Evolutionary conservation across 2,888 invertebrate species (phyloP), one percentile per base, ranked within the genome.

Genomic region (Mayetiola destructor): DNA sequence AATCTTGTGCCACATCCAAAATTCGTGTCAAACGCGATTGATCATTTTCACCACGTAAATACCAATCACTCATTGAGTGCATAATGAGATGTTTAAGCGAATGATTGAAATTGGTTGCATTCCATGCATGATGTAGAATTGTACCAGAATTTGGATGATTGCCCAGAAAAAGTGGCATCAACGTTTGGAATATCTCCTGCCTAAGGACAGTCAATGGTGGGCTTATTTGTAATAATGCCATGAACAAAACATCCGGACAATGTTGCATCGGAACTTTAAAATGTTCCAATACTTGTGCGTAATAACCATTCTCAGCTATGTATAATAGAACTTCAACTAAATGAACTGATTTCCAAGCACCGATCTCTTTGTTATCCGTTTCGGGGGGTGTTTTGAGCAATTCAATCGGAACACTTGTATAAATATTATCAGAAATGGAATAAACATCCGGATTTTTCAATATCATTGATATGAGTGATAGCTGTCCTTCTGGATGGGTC

Each of bases 51-150:
- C 84, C 92, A 61, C 85, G 79, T 62, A 87, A 79, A 73, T 96
- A 97, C 93, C 95, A 96, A 62, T 96, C 94, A 1, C 92, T 91
- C 95, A 97, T 96, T 1, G 93, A 84, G 66, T 92, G 90, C 88
- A 95, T 93, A 60, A 97, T 85, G 59, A 88, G 82, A 2, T 85
- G 82, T 62, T 88, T 85, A 56, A 89, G 79, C 57, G 79, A 77
- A 37, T 76, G 73, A 61, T 76, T 79, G 18, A 76, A 78, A 63
- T 81, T 81, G 66, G 84, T 85, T 56, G 84, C 81, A 68, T 92
- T 90, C 97, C 97, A 99, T 3, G 93, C 93, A 68, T 92, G 89
- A 71, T 96, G 94, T 57, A 99, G 75, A 61, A 99, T 89, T n/a
- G 91, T 88, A 27, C 88, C 92, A 0, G 95, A 91, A 73, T 99